Percentiles rank a stretch among this genome's conserved stretches.
Evolutionary conservation across 2,797 vertebrate species (phyloP).

Genomic region (Lates japonicus): DNA sequence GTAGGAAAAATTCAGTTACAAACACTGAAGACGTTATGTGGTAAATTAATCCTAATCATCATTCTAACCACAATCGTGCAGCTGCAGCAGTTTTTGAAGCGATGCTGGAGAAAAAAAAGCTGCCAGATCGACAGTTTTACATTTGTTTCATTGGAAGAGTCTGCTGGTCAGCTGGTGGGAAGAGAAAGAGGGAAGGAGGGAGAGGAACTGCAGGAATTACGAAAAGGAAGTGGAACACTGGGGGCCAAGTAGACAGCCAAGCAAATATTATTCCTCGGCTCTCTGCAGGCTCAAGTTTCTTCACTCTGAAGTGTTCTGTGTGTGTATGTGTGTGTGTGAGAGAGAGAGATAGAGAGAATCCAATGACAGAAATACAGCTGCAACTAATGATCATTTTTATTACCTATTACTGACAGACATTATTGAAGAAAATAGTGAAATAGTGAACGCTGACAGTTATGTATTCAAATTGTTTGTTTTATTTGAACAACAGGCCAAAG

Average conservation of each 20-base stretch:
- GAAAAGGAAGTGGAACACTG: constrained; percentile 27
- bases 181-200: constrained; percentile 23
- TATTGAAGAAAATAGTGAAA: no score
- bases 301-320: neutral
- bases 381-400: neutral
- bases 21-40: neutral
- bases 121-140: constrained; percentile 50
- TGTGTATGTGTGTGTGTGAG: no score
- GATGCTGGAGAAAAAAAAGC: constrained; percentile 34
- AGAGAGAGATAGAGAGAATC: neutral
- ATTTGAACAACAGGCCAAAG: no score
- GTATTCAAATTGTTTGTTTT: no score
- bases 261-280: constrained; percentile 40
- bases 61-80: constrained; percentile 31
- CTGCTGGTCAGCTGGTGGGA: constrained; percentile 2
- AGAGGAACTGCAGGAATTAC: constrained; percentile 25
- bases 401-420: no score
- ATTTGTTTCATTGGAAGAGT: constrained; percentile 21
- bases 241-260: constrained; percentile 1
- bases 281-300: constrained; percentile 14
- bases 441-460: no score
- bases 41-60: constrained; percentile 10
- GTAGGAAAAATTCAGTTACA: neutral
- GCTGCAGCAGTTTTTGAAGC: constrained; percentile 41
- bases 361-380: neutral